Evolutionary conservation across 1,140 invertebrate genomes (phyloP).

Genomic region (Temnothorax longispinosus): DNA sequence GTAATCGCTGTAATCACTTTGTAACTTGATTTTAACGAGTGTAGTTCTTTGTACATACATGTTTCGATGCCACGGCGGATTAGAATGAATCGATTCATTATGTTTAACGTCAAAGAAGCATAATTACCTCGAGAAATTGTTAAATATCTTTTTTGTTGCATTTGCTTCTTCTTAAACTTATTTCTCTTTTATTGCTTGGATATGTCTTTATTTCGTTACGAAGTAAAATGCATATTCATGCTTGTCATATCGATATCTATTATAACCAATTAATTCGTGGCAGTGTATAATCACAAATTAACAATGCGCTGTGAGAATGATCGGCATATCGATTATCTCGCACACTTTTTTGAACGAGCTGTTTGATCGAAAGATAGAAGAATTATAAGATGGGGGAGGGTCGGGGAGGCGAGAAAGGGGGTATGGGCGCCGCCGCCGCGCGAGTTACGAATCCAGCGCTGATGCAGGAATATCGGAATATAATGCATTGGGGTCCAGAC

Average conservation of each 20-base stretch:
- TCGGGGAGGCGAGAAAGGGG: slow-evolving; percentile 46
- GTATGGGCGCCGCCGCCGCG: slow-evolving; percentile 37
- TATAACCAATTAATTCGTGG: background rate
- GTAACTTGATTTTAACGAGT: background rate
- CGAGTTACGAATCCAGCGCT: slow-evolving; percentile 66
- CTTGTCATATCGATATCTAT: slow-evolving; percentile 11
- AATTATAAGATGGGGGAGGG: slow-evolving; percentile 78
- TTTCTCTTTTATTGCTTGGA: background rate
- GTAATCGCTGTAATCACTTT: background rate
- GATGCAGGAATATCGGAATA: slow-evolving; percentile 76
- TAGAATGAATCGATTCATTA: background rate
- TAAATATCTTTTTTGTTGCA: background rate
- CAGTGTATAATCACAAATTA: slow-evolving; percentile 32
- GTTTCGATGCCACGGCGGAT: background rate
- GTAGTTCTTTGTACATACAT: background rate
- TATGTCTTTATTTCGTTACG: background rate
- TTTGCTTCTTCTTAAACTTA: background rate
- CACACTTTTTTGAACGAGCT: slow-evolving; percentile 22
- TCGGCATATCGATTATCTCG: slow-evolving; percentile 21
- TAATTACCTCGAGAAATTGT: background rate
- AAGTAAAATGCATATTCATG: background rate
- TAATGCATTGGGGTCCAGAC: slow-evolving; percentile 82
- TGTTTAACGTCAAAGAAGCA: background rate
- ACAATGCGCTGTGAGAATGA: slow-evolving; percentile 39
- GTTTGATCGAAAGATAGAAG: slow-evolving; percentile 40